Evolutionary conservation across 1,140 invertebrate genomes (phyloP), one percentile per base, ranked within the genome.

Genomic region (Cepaea nemoralis): DNA sequence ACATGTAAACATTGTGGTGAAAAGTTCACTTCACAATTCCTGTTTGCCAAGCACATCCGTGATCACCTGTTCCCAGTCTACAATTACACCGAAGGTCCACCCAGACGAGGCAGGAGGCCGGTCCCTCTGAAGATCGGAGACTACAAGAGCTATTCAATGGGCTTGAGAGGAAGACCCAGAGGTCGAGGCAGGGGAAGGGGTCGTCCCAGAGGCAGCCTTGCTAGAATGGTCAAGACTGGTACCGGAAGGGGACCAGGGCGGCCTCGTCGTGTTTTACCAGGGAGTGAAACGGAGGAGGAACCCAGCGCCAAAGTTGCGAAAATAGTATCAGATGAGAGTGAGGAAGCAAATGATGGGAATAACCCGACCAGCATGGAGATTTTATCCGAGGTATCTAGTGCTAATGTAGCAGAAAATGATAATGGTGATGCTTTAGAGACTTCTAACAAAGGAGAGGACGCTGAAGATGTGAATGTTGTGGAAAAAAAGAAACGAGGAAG

Each of bases 1-100:
- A 81, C 83, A 8, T 88, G 88, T 59, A 83, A 82, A 50, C 77
- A 84, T 0, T 88, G 88, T 80, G 80, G 82, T 0, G 35, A 84
- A 31, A 79, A 73, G 1, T 88, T 88, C 74, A 67, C 83, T 1
- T 83, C 73, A 14, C 85, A 87, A 40, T 80, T 81, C 35, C 80
- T 84, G 16, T 82, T 87, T 45, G 88, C 83, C 8, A 83, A 85
- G 27, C 88, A 88, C 82, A 81, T 88, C 3, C 77, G 86, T 31
- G 83, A 84, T 40, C 88, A 88, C 67, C 77, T 88, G 0, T 75
- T 85, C 37, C 85, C 86, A 35, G 78, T 71, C 10, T 80, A 80
- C 48, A 59, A 80, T 48, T 80, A 80, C 48, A 71, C 0, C 31
- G 77, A 84, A 48, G 78, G 78, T 76, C 80, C 82, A 31, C 81